phyloP scores from a whole-genome alignment of 2,113 vertebrate genomes.

The Gymnocephalus cernua region DNA sequence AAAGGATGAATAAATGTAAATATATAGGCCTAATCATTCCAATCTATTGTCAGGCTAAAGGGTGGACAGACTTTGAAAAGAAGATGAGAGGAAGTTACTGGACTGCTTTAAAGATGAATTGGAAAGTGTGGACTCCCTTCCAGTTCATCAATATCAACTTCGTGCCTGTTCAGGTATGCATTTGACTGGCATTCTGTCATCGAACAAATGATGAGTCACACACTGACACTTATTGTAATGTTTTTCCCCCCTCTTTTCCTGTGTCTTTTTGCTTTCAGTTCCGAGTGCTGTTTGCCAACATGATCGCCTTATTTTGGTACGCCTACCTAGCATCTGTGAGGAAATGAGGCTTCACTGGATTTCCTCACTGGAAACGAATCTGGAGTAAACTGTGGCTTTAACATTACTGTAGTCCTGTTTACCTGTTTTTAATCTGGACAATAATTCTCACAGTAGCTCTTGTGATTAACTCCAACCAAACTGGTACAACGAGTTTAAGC shows the following conservation, averaged over 20 bases:
- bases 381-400: not conserved
- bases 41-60: slow-evolving; percentile 82
- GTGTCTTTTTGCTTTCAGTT: slow-evolving; percentile 81
- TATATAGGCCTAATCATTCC: not conserved
- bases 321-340: slow-evolving; percentile 89
- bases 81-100: slow-evolving; percentile 86
- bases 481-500: not conserved
- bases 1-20: not conserved
- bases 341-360: slow-evolving; percentile 78
- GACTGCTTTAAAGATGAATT: slow-evolving; percentile 90
- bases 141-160: slow-evolving; percentile 92
- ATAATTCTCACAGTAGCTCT: slow-evolving; percentile 1
- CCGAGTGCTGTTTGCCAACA: slow-evolving; percentile 90
- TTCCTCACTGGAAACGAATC: not conserved
- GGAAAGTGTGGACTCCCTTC: slow-evolving; percentile 91
- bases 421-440: slow-evolving; percentile 11
- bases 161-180: slow-evolving; percentile 87
- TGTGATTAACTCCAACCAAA: slow-evolving; percentile 12
- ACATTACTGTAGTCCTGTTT: not conserved
- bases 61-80: slow-evolving; percentile 72
- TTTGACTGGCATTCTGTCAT: not conserved
- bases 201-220: not conserved
- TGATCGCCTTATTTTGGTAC: slow-evolving; percentile 91
- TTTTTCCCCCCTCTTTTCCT: not conserved
- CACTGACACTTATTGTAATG: not conserved